These are phyloP conservation scores for Aplysina aerophoba DNA, from an alignment of 37 sponge, comb jelly and placozoan genomes.

Conservation along the genomic window DNA sequence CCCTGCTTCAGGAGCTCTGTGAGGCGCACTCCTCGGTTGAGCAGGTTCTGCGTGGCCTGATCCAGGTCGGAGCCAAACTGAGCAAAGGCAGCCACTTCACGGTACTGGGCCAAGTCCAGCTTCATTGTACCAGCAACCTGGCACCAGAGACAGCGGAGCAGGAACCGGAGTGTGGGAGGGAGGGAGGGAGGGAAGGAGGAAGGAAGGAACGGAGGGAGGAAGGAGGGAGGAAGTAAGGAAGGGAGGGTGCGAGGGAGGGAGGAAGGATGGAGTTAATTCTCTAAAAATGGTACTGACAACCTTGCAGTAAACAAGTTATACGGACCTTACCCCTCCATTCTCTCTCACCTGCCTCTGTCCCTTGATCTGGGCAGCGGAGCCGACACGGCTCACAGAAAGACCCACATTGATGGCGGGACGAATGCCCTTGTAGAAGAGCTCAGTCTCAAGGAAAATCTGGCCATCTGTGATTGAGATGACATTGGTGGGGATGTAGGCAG, in stretches of 20 bases:
- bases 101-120: constrained; percentile 98
- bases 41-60: constrained; percentile 91
- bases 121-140: constrained; percentile 99
- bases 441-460: constrained; percentile 98
- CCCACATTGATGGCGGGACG: constrained; percentile 99
- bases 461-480: constrained; percentile 99
- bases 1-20: constrained; percentile 99
- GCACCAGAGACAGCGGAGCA: too few relatives aligned
- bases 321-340: background rate
- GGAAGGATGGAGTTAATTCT: background rate
- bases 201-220: background rate
- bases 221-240: background rate
- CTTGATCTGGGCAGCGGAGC: constrained; percentile 98
- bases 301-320: background rate
- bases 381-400: constrained; percentile 98
- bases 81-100: constrained; percentile 99
- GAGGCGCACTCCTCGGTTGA: constrained; percentile 96
- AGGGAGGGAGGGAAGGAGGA: background rate
- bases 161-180: too few relatives aligned
- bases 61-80: constrained; percentile 99
- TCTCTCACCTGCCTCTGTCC: constrained; percentile 96
- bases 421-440: constrained; percentile 99
- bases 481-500: constrained; percentile 99
- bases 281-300: background rate
- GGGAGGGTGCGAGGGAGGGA: background rate